Percentiles rank a stretch among this genome's conserved stretches.
phyloP scores from a whole-genome alignment of 2,888 invertebrate species.

The Ochlodes sylvanus region DNA sequence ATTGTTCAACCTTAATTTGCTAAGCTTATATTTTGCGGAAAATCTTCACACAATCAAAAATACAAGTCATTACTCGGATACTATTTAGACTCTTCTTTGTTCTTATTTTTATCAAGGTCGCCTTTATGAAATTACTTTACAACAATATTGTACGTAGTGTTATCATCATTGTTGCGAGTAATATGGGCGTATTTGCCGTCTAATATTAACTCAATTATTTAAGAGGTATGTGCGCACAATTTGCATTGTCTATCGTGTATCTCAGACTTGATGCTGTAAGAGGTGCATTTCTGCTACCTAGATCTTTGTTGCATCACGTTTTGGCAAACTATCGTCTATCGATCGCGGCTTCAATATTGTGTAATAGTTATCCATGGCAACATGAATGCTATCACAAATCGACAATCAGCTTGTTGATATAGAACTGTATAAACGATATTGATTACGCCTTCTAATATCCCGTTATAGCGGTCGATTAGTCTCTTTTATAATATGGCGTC shows the following conservation, averaged over 20 bases:
- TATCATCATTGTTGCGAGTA: conserved; percentile 32
- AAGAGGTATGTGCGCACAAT: conserved; percentile 33
- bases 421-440: neutral
- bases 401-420: conserved; percentile 1
- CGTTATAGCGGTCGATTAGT: conserved; percentile 9
- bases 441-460: conserved; percentile 10
- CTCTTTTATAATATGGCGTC: conserved; percentile 3
- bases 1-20: neutral
- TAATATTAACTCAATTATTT: conserved; percentile 36
- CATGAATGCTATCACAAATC: conserved; percentile 4
- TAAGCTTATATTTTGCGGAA: conserved; percentile 1
- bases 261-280: conserved; percentile 22
- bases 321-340: conserved; percentile 30
- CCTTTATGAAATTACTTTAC: conserved; percentile 21
- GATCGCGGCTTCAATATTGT: conserved; percentile 23
- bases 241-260: conserved; percentile 13
- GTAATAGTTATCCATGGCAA: conserved; percentile 13
- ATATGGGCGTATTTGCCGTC: conserved; percentile 29
- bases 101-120: conserved; percentile 29
- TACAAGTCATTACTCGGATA: conserved; percentile 19
- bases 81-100: conserved; percentile 21
- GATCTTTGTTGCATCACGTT: conserved; percentile 30
- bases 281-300: conserved; percentile 22
- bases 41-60: neutral
- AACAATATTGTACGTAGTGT: conserved; percentile 11